A percentile compares a stretch with the other conserved stretches of the same genome.
Evolutionary conservation across 35 echinoderm and acorn worm species (phyloP).

Genomic region (Lytechinus variegatus): DNA sequence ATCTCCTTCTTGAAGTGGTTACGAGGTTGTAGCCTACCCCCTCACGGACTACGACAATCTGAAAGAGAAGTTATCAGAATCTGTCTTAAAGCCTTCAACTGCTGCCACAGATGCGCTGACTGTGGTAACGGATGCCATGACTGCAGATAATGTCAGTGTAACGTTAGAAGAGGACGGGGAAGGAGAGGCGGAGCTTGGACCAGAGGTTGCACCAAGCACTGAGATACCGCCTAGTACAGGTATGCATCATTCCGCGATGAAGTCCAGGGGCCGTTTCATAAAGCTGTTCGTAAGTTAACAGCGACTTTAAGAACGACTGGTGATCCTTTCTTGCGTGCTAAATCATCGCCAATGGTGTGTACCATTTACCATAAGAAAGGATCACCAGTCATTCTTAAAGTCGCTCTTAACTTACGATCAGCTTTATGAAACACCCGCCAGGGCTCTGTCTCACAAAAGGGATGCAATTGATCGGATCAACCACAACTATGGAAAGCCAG

Average conservation of each 20-base stretch:
- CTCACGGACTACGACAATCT: slow-evolving; percentile 78
- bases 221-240: slow-evolving; percentile 24
- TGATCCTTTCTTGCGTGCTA: too few relatives aligned
- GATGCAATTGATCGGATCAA: too few relatives aligned
- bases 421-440: too few relatives aligned
- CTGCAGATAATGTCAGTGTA: not conserved
- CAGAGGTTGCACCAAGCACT: not conserved
- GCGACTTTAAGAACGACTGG: too few relatives aligned
- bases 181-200: not conserved
- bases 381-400: too few relatives aligned
- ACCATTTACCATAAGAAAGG: too few relatives aligned
- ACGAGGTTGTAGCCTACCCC: slow-evolving; percentile 90
- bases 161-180: not conserved
- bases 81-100: slow-evolving; percentile 59
- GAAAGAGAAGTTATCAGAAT: slow-evolving; percentile 58
- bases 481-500: too few relatives aligned
- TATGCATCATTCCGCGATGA: not conserved
- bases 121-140: slow-evolving; percentile 20
- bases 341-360: too few relatives aligned
- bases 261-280: too few relatives aligned
- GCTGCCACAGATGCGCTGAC: slow-evolving; percentile 56
- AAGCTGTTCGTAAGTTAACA: too few relatives aligned
- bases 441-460: too few relatives aligned
- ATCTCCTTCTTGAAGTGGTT: slow-evolving; percentile 54
- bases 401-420: too few relatives aligned